phyloP scores from a whole-genome alignment of 2,113 vertebrate species.

The Pomatostomus ruficeps region DNA sequence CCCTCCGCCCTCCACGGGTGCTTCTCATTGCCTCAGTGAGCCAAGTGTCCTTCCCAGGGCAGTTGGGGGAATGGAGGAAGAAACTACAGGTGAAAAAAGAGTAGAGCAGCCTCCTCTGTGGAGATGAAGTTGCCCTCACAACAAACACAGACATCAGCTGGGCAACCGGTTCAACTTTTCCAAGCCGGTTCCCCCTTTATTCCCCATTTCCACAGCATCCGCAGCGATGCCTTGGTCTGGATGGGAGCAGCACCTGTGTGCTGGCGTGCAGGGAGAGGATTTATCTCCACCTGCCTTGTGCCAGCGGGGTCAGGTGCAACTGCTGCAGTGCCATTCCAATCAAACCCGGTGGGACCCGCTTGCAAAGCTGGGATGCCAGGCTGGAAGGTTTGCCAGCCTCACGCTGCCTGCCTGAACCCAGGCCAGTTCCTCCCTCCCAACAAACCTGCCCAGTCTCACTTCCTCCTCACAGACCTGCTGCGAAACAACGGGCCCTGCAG shows the following conservation, averaged over 20 bases:
- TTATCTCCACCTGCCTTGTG: background rate
- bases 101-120: background rate
- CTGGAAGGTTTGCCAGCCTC: background rate
- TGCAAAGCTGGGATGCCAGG: background rate
- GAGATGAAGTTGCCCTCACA: background rate
- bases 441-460: background rate
- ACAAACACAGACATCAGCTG: background rate
- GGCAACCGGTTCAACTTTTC: background rate
- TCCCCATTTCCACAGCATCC: background rate
- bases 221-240: background rate
- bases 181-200: background rate
- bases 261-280: fast-evolving
- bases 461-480: background rate
- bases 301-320: background rate
- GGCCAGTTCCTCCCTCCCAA: background rate
- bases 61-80: background rate
- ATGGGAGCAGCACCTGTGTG: background rate
- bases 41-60: background rate
- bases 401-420: background rate
- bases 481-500: background rate
- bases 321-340: background rate
- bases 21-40: background rate
- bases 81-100: background rate
- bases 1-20: background rate
- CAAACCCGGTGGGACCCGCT: fast-evolving